Evolutionary conservation across 2,888 invertebrate species (phyloP).

Genomic region (Apodemia duryi): DNA sequence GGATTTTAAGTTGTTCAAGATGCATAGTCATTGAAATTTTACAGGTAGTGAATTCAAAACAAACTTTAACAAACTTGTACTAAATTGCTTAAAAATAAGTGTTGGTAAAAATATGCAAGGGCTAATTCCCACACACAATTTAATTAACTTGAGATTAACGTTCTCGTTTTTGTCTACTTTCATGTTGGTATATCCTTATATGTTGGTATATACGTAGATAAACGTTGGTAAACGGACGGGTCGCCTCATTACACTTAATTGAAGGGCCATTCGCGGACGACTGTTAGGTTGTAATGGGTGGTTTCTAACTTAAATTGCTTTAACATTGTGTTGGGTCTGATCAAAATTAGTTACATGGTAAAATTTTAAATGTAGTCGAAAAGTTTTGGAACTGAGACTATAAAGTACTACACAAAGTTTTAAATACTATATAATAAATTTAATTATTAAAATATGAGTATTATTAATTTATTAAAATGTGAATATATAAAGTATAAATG

Average conservation of each 20-base stretch:
- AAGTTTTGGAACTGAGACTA: neutral
- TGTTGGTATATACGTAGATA: slow-evolving; percentile 42
- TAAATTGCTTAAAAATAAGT: too few species aligned
- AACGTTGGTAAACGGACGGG: slow-evolving; percentile 51
- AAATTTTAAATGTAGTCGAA: slow-evolving; percentile 1
- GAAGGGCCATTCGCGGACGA: slow-evolving; percentile 72
- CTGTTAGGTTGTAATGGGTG: slow-evolving; percentile 58
- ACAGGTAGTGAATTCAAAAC: too few species aligned
- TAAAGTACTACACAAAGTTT: neutral
- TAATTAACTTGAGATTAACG: slow-evolving; percentile 1
- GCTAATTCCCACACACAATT: neutral
- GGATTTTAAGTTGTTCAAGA: too few species aligned
- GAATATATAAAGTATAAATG: too few species aligned
- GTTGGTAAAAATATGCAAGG: neutral
- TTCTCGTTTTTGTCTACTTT: slow-evolving; percentile 4
- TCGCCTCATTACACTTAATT: slow-evolving; percentile 76
- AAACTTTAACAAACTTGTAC: too few species aligned
- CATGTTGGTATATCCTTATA: slow-evolving; percentile 9
- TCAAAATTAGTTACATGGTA: slow-evolving; percentile 17
- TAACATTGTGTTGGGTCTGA: slow-evolving; percentile 16
- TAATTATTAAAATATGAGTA: too few species aligned
- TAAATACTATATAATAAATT: too few species aligned
- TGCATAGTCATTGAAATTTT: too few species aligned
- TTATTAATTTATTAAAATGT: too few species aligned
- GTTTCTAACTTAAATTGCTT: slow-evolving; percentile 55